Evolutionary conservation across 1,140 invertebrate species (phyloP), one percentile per base, ranked within the genome.

Genomic region (Trichoplusia ni): DNA sequence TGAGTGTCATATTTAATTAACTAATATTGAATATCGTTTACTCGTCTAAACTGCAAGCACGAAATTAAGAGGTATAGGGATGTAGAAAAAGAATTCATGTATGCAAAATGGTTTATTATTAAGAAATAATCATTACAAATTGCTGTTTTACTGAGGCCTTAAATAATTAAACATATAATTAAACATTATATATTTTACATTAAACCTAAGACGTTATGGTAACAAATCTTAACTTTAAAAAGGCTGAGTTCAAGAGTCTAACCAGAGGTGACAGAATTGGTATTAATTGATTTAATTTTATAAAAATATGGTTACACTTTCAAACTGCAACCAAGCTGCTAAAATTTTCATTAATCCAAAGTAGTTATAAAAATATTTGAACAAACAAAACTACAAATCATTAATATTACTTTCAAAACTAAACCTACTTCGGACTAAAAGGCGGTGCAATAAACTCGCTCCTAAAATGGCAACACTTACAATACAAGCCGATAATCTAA

Each of bases 201-300:
- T 63, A 63, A 9, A 33, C 14, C 31, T 27, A 31, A 38, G 63
- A 25, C 14, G 16, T 62, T 58, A 42, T 64, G 60, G 53, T 68
- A 51, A 60, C 54, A 54, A 54, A 51, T 46, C 33, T 58, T 64
- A 47, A 56, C 66, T 37, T 64, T 54, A 65, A 18, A 59, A 70
- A 77, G 83, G 74, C 71, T 69, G 70, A 78, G 79, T 79, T 82
- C 79, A 87, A 87, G 83, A 86, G 82, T 84, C 77, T 84, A 84
- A 84, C 83, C 60, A 56, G 61, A 37, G 47, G 13, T 13, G 23
- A 53, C 29, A 7, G n/a, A n/a, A 42, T 19, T 44, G 11, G 29
- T 40, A 21, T 44, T 54, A 46, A 58, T 56, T 31, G 2, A 16
- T 14, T 27, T n/a, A 46, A 44, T 23, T 35, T 29, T 14, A 27